Percentiles rank a stretch among this genome's conserved stretches.
phyloP scores from a whole-genome alignment of 2,888 invertebrate species.

The Cantharis rustica region DNA sequence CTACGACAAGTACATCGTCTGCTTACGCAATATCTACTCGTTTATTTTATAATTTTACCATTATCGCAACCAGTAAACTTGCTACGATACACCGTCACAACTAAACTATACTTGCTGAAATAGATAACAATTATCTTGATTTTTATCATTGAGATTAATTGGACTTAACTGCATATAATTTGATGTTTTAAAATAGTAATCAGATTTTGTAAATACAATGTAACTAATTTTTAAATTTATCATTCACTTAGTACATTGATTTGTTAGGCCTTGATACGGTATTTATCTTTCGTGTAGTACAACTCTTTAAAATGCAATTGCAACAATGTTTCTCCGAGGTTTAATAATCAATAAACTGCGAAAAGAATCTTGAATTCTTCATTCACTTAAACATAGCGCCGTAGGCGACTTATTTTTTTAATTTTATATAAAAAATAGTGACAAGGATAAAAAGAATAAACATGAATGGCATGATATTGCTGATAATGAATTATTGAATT shows the following conservation, averaged over 20 bases:
- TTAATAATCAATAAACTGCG: neutral
- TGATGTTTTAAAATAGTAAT: neutral
- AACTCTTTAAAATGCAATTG: neutral
- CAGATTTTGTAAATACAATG: neutral
- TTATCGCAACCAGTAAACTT: neutral
- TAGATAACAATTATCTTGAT: neutral
- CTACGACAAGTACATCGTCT: constrained; percentile 21
- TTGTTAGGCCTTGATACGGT: neutral
- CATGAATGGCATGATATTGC: too few relatives aligned
- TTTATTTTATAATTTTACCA: neutral
- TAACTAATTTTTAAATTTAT: neutral
- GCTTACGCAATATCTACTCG: constrained; percentile 22
- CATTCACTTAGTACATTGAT: neutral
- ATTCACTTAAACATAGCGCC: neutral
- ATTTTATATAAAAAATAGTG: too few relatives aligned
- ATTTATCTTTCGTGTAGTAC: neutral
- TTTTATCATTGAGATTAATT: neutral
- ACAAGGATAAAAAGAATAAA: too few relatives aligned
- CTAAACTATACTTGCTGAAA: neutral
- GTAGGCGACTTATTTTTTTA: neutral
- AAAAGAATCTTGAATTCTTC: neutral
- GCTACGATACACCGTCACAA: neutral
- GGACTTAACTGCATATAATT: neutral
- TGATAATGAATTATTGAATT: neutral
- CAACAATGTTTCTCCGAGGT: neutral